Percentiles rank a stretch among this genome's conserved stretches.
phyloP scores from a whole-genome alignment of 1,140 invertebrate species.

The Trichonephila clavipes region DNA sequence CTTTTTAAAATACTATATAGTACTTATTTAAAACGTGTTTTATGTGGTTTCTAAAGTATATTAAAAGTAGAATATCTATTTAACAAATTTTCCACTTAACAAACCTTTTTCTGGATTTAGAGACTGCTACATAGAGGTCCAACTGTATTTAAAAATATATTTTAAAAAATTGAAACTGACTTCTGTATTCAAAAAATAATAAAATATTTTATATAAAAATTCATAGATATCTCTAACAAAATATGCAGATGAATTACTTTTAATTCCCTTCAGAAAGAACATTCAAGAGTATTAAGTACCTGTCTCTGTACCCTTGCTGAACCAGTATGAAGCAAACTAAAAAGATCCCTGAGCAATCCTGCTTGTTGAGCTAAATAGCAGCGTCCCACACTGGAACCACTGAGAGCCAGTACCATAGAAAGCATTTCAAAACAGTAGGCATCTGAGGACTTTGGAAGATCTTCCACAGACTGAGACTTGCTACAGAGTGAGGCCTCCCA shows the following conservation, averaged over 20 bases:
- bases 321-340: constrained; percentile 94
- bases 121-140: too few relatives aligned
- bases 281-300: constrained; percentile 81
- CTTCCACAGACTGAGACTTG: constrained; percentile 79
- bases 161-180: too few relatives aligned
- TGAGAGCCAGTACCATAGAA: constrained; percentile 95
- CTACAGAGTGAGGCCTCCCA: constrained; percentile 86
- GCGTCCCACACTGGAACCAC: constrained; percentile 93
- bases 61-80: too few relatives aligned
- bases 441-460: constrained; percentile 84
- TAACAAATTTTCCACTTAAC: too few relatives aligned
- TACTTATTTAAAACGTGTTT: too few relatives aligned
- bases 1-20: too few relatives aligned
- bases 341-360: constrained; percentile 90
- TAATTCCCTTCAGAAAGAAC: not conserved
- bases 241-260: not conserved
- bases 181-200: too few relatives aligned
- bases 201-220: too few relatives aligned
- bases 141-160: too few relatives aligned
- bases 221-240: too few relatives aligned
- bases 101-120: too few relatives aligned
- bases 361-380: constrained; percentile 94
- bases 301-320: constrained; percentile 96
- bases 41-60: too few relatives aligned
- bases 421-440: constrained; percentile 99